Evolutionary conservation across 1,140 invertebrate genomes (phyloP), one percentile per base, ranked within the genome.

Genomic region (Euwallacea similis): DNA sequence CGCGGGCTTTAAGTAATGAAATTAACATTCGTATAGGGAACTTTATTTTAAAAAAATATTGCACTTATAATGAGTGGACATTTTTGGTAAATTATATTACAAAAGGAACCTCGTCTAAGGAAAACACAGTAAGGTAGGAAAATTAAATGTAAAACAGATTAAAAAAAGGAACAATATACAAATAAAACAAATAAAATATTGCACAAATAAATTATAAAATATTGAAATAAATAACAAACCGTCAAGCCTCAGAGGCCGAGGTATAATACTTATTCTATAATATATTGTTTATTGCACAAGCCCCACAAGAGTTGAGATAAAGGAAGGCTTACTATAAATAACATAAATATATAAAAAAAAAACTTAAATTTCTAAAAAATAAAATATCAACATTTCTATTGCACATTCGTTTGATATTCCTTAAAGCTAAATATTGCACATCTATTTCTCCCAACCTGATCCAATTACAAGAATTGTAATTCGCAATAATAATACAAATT

Each of bases 381-480:
- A 73, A 73, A 73, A 73, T 73, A 73, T 73, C 71, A 63, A 73
- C 62, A 70, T 63, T 58, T 61, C 66, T 60, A 73, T 73, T 70
- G 68, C 69, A 69, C 72, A 73, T 69, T 50, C 15, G 63, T 63
- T 61, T 70, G 66, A 73, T 69, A 70, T 66, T 61, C 53, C 46
- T 58, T 64, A 73, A 61, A 61, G 16, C 63, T 70, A 73, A 66
- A 16, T 58, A 64, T 73, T 73, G 72, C 72, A 73, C 72, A 43
- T 56, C 7, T n/a, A 11, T 65, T 53, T 16, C 54, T 67, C 65
- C 65, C 65, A 55, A 67, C 65, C 65, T 61, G 59, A 61, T 10
- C 59, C 33, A 43, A 13, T 11, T 11, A 50, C 13, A 58, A 61
- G n/a, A 61, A 61, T 61, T 61, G 59, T 61, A 61, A 61, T 61